phyloP scores from a whole-genome alignment of 2,888 invertebrate species.

The Ceramica pisi region DNA sequence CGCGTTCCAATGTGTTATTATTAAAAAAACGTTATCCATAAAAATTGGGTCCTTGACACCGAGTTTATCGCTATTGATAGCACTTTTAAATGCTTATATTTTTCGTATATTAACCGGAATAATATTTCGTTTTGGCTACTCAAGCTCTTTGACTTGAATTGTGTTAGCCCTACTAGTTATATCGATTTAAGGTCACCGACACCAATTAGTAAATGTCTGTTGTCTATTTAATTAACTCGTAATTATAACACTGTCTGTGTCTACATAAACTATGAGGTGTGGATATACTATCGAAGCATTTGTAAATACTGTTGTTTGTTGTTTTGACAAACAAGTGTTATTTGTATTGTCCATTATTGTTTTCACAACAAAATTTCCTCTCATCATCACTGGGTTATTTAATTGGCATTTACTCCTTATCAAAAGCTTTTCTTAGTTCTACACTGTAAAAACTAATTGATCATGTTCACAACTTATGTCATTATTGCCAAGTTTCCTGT shows the following conservation, averaged over 20 bases:
- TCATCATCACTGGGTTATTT: slow-evolving; percentile 13
- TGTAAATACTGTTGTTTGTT: slow-evolving; percentile 51
- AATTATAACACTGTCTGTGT: slow-evolving; percentile 15
- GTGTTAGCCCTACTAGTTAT: background rate
- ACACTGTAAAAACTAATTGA: background rate
- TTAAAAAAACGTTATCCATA: background rate
- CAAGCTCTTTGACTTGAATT: background rate
- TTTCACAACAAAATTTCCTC: slow-evolving; percentile 50
- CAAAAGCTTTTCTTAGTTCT: slow-evolving; percentile 9
- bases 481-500: slow-evolving; percentile 5
- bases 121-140: background rate
- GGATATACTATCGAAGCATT: slow-evolving; percentile 22
- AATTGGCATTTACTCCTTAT: slow-evolving; percentile 26
- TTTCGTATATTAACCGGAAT: background rate
- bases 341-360: slow-evolving; percentile 47
- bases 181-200: slow-evolving; percentile 4
- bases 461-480: background rate
- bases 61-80: slow-evolving; percentile 25
- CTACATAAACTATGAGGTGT: slow-evolving; percentile 20
- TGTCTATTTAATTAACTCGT: slow-evolving; percentile 8
- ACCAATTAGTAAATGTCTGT: slow-evolving; percentile 1
- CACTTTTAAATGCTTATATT: background rate
- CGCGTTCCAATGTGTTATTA: background rate
- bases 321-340: slow-evolving; percentile 39
- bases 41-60: slow-evolving; percentile 25